Base-by-base conservation (phyloP, 2,797 vertebrate genomes). In the Serranus cabrilla region DNA sequence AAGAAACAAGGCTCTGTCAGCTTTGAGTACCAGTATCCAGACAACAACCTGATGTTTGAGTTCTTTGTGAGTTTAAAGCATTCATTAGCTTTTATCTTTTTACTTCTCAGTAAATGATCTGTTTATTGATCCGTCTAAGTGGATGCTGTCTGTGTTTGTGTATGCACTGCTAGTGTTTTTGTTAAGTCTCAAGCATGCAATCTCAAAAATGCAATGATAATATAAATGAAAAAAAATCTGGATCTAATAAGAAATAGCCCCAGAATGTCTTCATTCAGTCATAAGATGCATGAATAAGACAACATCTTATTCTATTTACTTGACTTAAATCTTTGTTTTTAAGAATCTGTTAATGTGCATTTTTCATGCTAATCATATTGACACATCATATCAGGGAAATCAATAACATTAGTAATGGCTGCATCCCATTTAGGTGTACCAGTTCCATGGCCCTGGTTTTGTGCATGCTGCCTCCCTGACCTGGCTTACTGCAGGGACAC, bases 11-110 rank as follows among this genome's bases (percentile, higher is more conserved):
- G 98, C 56, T 97, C 95, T 5, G 95, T 99, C 93, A 96, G 95
- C 81, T 99, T 99, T 23, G 97, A 99, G 67, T 99, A 99, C 91
- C 98, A 99, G 82, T 99, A 99, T 70, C 95, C 97, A 82, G 98
- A 99, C 94, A 98, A 96, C 93, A 98, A 97, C 93, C 95, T 99
- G 94, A 95, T 99, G 89, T 99, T 99, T 90, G 97, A 99, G 87
- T 99, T 99, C 91, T 99, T 98, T 94, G 98, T 99, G 95, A 98
- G 98, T 94, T 55, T 75, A 16, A 31, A 37, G 6, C 23, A 31
- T 51, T 31, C 0, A 25, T 59, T 52, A 12, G 20, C 5, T 60
- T 27, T 49, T 25, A n/a, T 31, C 25, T 27, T 76, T 49, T 60
- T 46, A n/a, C 49, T 18, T 46, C 49, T 34, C 7, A 16, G 18